A percentile compares a stretch with the other conserved stretches of the same genome.
phyloP scores from a whole-genome alignment of 2,113 vertebrate genomes.

The Heterocephalus glaber region DNA sequence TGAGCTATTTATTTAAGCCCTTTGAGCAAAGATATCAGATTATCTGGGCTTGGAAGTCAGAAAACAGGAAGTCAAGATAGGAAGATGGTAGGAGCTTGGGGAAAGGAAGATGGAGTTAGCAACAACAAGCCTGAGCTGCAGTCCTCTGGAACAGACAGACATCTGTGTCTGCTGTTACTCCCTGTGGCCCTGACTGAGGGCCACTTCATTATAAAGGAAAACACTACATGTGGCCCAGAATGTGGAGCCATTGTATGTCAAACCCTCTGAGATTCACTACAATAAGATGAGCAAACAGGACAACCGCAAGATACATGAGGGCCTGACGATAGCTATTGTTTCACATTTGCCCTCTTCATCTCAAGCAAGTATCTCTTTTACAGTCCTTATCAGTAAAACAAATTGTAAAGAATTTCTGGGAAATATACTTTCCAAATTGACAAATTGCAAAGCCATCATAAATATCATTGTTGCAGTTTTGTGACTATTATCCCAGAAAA shows the following conservation, averaged over 20 bases:
- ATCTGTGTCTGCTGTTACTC: no score
- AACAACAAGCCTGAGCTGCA: neutral
- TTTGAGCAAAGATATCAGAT: neutral
- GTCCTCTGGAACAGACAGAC: neutral
- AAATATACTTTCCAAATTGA: neutral
- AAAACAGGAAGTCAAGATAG: neutral
- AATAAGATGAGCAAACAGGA: neutral
- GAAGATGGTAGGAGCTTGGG: neutral
- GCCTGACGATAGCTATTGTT: neutral
- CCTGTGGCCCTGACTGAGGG: neutral
- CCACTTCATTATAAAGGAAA: neutral
- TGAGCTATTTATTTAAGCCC: fast-evolving
- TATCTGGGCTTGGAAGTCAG: neutral
- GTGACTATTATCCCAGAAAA: neutral
- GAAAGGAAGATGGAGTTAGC: neutral
- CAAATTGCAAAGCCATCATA: neutral
- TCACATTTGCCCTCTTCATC: neutral
- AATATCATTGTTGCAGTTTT: neutral
- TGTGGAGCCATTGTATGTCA: neutral
- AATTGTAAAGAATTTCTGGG: neutral
- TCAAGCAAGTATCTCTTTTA: neutral
- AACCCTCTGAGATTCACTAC: neutral
- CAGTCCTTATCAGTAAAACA: neutral
- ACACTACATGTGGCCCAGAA: neutral
- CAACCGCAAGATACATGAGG: neutral